Evolutionary conservation across 2,888 invertebrate species (phyloP).

Genomic region (Chrysina gloriosa): DNA sequence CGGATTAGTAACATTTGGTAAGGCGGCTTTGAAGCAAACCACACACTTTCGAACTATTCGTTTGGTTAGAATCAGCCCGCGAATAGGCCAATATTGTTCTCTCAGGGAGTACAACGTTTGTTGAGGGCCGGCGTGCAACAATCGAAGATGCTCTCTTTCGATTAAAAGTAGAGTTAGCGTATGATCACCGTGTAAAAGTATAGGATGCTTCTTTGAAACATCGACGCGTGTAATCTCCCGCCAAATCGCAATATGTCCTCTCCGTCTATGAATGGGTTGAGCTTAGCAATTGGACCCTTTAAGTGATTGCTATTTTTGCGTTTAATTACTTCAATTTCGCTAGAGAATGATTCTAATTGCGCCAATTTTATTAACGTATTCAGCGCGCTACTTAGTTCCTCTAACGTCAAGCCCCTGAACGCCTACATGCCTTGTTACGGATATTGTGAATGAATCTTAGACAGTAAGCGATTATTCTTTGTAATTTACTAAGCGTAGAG

Average conservation of each 20-base stretch:
- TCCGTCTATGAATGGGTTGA: background rate
- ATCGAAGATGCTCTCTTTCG: background rate
- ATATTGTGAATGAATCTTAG: background rate
- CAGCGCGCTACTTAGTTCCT: background rate
- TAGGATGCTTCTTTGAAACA: background rate
- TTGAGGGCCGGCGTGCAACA: background rate
- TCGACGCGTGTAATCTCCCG: background rate
- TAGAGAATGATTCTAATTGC: background rate
- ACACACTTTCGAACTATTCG: background rate
- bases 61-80: background rate
- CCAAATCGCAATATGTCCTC: background rate
- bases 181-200: background rate
- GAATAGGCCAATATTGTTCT: background rate
- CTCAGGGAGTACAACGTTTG: background rate
- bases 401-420: background rate
- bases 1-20: background rate
- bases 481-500: background rate
- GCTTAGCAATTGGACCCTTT: background rate
- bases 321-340: background rate
- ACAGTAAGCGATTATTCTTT: background rate
- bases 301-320: background rate
- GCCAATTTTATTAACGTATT: background rate
- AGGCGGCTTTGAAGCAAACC: background rate
- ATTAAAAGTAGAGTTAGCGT: background rate
- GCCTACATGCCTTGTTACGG: background rate